Evolutionary conservation across 92 coral and sea anemone species (phyloP).

Genomic region (Diadumene lineata): DNA sequence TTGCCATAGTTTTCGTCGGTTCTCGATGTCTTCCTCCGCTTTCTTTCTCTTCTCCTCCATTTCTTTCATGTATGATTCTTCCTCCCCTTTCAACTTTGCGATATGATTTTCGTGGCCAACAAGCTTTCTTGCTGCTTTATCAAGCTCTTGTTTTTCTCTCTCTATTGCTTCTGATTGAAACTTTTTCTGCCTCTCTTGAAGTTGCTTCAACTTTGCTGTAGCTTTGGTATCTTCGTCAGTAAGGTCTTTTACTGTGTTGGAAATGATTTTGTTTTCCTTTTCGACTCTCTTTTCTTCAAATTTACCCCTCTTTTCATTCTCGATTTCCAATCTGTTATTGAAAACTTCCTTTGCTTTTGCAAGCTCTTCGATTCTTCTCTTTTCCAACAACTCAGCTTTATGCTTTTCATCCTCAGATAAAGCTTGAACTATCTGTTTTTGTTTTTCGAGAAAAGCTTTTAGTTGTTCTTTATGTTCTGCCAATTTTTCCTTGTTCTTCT

Average conservation of each 20-base stretch:
- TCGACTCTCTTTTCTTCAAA: slow-evolving; percentile 44
- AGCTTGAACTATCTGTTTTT: slow-evolving; percentile 29
- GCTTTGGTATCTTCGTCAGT: slow-evolving; percentile 45
- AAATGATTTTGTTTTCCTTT: slow-evolving; percentile 37
- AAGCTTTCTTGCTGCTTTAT: slow-evolving; percentile 31
- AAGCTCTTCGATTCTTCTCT: slow-evolving; percentile 19
- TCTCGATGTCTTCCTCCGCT: slow-evolving; percentile 20
- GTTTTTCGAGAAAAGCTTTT: slow-evolving; percentile 8
- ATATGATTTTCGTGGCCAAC: slow-evolving; percentile 22
- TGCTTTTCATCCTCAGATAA: slow-evolving; percentile 29
- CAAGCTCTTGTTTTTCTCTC: slow-evolving; percentile 17
- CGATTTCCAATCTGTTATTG: slow-evolving; percentile 36
- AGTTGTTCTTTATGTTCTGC: slow-evolving; percentile 13
- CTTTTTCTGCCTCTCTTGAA: slow-evolving; percentile 27
- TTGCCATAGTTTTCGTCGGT: slow-evolving; percentile 35
- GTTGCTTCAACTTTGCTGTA: slow-evolving; percentile 24
- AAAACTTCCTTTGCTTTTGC: slow-evolving; percentile 32
- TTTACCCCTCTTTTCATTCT: slow-evolving; percentile 39
- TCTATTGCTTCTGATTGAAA: slow-evolving; percentile 22
- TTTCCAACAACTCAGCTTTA: slow-evolving; percentile 15
- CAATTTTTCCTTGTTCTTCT: slow-evolving; percentile 1
- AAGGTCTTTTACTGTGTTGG: slow-evolving; percentile 34
- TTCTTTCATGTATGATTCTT: slow-evolving; percentile 33
- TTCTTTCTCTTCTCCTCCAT: slow-evolving; percentile 33
- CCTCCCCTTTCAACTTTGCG: slow-evolving; percentile 32